Base-by-base conservation (phyloP, 2,797 vertebrate species). In the Darevskia nairensis region DNA sequence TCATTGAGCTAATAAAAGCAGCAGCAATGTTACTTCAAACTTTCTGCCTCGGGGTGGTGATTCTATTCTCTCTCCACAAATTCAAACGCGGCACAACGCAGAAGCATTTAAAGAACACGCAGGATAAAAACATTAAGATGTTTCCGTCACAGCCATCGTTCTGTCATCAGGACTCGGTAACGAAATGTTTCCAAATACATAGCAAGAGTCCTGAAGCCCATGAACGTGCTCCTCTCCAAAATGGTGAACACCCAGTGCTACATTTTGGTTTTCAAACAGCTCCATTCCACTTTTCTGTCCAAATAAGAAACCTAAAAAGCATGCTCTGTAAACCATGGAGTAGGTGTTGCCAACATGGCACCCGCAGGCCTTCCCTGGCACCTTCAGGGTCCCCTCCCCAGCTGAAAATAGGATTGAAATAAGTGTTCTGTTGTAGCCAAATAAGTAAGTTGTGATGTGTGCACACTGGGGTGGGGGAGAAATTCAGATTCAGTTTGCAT, bases 1-100 rank as follows among this genome's bases (percentile, higher is more conserved):
- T 90, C 64, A 82, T 6, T 13, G 35, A 85, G 29, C 29, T 61
- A 85, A 85, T 90, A 90, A 88, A 89, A 90, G 25, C 6, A 69
- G 61, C 61, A 35, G 64, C 68, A 78, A 10, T 71, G 35, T 61
- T 80, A 84, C 35, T 11, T 85, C 41, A 59, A 90, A 85, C 6
- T 3, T 77, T 84, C 77, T 82, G 89, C 80, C 66, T 78, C 0
- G 2, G 55, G 88, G 32, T 77, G 11, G 69, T 86, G 25, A 92
- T 77, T 85, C 59, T 39, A 80, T 79, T 64, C 50, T 80, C 76
- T 80, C 69, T 59, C 19, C 69, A 66, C 4, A 4, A 50, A 15
- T 69, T 75, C 0, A 17, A 90, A 80, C 50, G 72, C 13, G 61
- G 75, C 29, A 72, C 7, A 82, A 55, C 84, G 78, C 39, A 41